phyloP scores from a whole-genome alignment of 2,113 vertebrate species.

The Leptocoma aspasia region DNA sequence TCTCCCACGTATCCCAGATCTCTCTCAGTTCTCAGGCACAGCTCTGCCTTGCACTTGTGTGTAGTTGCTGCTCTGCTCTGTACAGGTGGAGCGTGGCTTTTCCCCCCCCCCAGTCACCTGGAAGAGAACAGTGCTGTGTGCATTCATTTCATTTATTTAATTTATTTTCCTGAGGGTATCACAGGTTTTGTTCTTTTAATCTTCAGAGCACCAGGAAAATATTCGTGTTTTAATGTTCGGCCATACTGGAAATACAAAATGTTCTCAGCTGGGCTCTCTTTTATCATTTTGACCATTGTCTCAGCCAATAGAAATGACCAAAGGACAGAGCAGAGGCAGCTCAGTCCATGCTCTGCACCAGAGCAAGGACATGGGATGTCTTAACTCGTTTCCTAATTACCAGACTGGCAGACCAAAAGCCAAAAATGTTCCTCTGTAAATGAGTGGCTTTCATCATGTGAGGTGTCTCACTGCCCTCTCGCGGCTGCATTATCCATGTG shows the following conservation, averaged over 20 bases:
- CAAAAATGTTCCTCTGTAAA: neutral
- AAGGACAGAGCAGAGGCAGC: neutral
- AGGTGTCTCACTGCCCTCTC: neutral
- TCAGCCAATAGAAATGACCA: neutral
- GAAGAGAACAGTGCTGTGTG: neutral
- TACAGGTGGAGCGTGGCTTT: neutral
- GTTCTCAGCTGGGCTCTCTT: neutral
- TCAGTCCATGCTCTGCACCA: neutral
- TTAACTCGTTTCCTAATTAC: neutral
- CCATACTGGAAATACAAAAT: neutral
- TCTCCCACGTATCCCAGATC: fast-evolving
- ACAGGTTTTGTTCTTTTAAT: neutral
- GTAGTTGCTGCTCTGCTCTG: neutral
- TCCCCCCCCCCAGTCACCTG: neutral
- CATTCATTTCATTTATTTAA: fast-evolving
- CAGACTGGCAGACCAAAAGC: neutral
- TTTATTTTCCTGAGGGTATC: neutral
- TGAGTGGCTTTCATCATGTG: neutral
- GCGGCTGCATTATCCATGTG: neutral
- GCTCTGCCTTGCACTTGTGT: fast-evolving
- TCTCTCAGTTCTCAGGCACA: neutral
- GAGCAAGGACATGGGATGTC: neutral
- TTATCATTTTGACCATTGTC: neutral
- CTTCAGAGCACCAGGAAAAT: neutral
- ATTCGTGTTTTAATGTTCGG: neutral